These are phyloP conservation scores for Syndactyla subalaris DNA, from an alignment of 2,797 vertebrate genomes.

Conservation along the genomic window DNA sequence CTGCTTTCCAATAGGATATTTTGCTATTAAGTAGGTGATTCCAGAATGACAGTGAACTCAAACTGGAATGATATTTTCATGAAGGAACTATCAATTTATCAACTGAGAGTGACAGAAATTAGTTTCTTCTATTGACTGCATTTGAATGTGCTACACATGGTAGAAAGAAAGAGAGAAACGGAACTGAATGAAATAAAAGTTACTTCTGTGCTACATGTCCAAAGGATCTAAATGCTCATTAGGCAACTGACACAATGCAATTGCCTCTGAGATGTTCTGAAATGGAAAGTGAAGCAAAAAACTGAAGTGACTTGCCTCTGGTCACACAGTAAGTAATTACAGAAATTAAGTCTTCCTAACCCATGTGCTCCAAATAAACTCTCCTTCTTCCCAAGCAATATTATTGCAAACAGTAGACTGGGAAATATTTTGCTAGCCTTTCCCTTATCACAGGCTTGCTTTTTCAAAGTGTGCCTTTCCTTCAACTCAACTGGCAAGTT, in stretches of 20 bases:
- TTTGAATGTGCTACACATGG: neutral
- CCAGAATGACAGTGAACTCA: neutral
- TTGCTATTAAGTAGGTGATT: neutral
- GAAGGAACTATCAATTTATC: neutral
- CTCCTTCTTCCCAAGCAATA: neutral
- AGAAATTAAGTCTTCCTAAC: neutral
- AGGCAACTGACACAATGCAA: neutral
- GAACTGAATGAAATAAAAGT: neutral
- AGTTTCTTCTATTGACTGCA: neutral
- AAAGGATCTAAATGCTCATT: neutral
- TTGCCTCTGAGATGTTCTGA: neutral
- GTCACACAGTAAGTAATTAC: neutral
- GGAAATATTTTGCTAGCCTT: conserved; percentile 28
- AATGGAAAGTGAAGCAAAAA: neutral
- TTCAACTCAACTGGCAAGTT: conserved; percentile 13
- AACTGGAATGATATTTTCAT: neutral
- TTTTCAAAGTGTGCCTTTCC: conserved; percentile 16
- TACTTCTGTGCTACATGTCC: neutral
- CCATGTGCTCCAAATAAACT: neutral
- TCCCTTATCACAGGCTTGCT: neutral
- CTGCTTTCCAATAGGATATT: neutral
- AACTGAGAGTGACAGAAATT: neutral
- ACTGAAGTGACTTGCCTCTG: neutral
- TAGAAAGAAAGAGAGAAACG: neutral
- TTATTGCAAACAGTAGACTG: neutral